Evolutionary conservation across 2,113 vertebrate genomes (phyloP), one percentile per base, ranked within the genome.

Genomic region (Gasterosteus aculeatus): DNA sequence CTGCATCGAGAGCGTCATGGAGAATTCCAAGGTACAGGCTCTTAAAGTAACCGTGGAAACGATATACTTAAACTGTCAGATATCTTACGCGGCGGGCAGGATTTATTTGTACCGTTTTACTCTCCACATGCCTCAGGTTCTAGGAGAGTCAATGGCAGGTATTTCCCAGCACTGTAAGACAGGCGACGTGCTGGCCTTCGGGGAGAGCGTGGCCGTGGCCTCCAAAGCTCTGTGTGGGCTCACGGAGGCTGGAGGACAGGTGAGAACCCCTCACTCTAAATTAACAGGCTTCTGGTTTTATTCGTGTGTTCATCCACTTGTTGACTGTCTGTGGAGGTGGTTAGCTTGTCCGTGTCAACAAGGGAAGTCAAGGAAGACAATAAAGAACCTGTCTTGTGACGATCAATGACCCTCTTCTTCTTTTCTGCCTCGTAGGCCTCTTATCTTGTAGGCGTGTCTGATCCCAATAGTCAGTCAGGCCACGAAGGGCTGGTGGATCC

Each of bases 161-260:
- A 99, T 99, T 90, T 99, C 98, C 5, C 98, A 99, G 88, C 97
- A 99, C 70, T 98, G 97, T 81, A 99, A 98, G 92, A 99, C 95
- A 0, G 97, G 97, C 1, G 97, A 98, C 81, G 96, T 99, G 75
- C 85, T 95, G 8, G 95, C 95, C 18, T 99, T 99, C 29, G 98
- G 98, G 98, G 31, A 97, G 97, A n/a, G 97, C 47, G 98, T 99
- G 69, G 95, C 95, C 31, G 93, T 97, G 70, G 98, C 98, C 0
- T 99, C 98, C 77, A 99, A 99, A 91, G 98, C 98, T 33, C 92
- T 99, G 54, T 99, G 98, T 83, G 98, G 98, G 39, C 95, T 99
- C 77, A 99, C 98, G 0, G 98, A 99, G 82, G 98, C 98, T 26
- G 98, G 95, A 14, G 97, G 97, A 87, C 98, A 99, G 97, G 98